Evolutionary conservation across 1,140 invertebrate genomes (phyloP).

Genomic region (Hydropsyche tenuis): DNA sequence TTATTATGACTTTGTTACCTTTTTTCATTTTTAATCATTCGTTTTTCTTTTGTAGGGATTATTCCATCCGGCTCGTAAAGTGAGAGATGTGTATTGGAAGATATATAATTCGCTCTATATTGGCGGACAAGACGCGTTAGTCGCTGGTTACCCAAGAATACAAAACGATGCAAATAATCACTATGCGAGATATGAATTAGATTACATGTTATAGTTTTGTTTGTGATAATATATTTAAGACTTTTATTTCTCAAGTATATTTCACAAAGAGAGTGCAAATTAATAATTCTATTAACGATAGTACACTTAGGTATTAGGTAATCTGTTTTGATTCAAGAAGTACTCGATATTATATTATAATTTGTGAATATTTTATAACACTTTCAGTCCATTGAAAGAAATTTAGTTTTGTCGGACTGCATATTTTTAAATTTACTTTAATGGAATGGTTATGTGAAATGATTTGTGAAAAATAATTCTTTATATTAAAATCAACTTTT

Average conservation of each 20-base stretch:
- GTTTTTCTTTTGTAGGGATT: slow-evolving; percentile 75
- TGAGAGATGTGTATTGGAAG: slow-evolving; percentile 99
- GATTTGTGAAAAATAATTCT: too few species aligned
- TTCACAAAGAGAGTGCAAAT: slow-evolving; percentile 12
- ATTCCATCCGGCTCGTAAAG: slow-evolving; percentile 98
- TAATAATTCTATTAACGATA: neutral
- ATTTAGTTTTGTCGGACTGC: too few species aligned
- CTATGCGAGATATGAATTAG: slow-evolving; percentile 94
- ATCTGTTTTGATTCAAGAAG: too few species aligned
- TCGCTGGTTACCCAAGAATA: slow-evolving; percentile 96
- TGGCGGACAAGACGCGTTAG: slow-evolving; percentile 96
- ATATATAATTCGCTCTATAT: slow-evolving; percentile 99
- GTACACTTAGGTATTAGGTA: too few species aligned
- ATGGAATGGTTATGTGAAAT: too few species aligned
- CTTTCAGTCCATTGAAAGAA: too few species aligned
- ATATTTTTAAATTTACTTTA: too few species aligned
- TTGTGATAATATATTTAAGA: slow-evolving; percentile 15
- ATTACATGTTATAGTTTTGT: slow-evolving; percentile 84
- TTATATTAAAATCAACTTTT: too few species aligned
- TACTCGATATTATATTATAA: too few species aligned
- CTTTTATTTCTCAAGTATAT: neutral
- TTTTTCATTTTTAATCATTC: slow-evolving; percentile 24
- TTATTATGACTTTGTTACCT: neutral
- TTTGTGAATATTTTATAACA: too few species aligned
- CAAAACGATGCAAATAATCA: slow-evolving; percentile 95